Evolutionary conservation across 1,140 invertebrate species (phyloP), one percentile per base, ranked within the genome.

Genomic region (Heterodera schachtii): DNA sequence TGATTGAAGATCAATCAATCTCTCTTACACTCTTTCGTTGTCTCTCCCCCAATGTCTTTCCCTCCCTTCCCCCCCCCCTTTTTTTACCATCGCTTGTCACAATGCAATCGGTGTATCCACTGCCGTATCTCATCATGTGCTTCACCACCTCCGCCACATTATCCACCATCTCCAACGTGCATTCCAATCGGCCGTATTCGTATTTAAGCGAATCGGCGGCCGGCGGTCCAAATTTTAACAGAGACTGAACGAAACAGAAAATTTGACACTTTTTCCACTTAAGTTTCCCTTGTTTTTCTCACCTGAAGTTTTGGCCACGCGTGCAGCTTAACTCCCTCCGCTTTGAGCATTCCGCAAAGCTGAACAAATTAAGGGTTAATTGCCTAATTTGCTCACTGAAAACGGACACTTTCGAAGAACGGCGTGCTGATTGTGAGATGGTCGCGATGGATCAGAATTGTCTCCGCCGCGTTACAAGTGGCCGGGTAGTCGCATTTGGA

Each of bases 391-490:
- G 19, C 19, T 8, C 46, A 4, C 52, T n/a, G 9, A 5, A 19
- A 75, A 75, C 73, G 2, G 41, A 75, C 74, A 31, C 57, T 93
- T 31, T 93, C 93, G 91, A 99, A 98, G 89, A 98, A 94, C 2
- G 90, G 86, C 16, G 92, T 91, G 21, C 90, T n/a, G n/a, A n/a
- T n/a, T n/a, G n/a, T 92, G 86, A 95, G 92, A 77, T 95, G 93
- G 85, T 94, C 93, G 89, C 95, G 94, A 90, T 99, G 96, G 57
- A 99, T 93, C 1, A 99, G 91, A 9, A 99, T 91, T 0, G 97
- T 99, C 91, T 99, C 97, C 94, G 97, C 96, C 5, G 97, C 95
- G 90, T 99, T 99, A 91, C 97, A 99, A 43, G 97, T 97, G 0
- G 97, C 95, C 19, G 97, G 97, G 91, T 99, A 99, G 90, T 99